A percentile compares a stretch with the other conserved stretches of the same genome.
These are phyloP conservation scores for Iguana delicatissima DNA, from an alignment of 2,797 vertebrate species.

Conservation along the genomic window DNA sequence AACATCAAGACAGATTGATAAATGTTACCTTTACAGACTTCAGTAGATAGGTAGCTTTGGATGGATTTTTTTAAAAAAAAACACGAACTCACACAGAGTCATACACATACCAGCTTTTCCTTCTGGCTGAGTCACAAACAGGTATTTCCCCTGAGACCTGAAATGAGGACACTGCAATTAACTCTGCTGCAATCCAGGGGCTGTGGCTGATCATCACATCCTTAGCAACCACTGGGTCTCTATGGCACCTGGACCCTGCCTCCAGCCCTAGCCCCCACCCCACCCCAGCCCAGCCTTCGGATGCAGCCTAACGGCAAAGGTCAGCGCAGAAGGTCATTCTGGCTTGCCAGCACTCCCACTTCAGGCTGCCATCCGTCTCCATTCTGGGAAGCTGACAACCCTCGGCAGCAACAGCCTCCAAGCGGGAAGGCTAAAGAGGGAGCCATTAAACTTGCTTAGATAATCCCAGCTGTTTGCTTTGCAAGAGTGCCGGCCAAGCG, in stretches of 20 bases:
- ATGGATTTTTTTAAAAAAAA: slow-evolving; percentile 49
- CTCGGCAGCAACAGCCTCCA: slow-evolving; percentile 37
- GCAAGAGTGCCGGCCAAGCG: slow-evolving; percentile 46
- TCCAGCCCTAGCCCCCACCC: slow-evolving; percentile 54
- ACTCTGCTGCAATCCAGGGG: slow-evolving; percentile 68
- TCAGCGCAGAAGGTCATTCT: slow-evolving; percentile 54
- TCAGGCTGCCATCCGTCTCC: slow-evolving; percentile 50
- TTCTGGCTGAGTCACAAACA: slow-evolving; percentile 73
- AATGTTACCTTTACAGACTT: slow-evolving; percentile 39
- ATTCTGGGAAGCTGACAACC: background rate
- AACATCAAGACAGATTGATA: slow-evolving; percentile 24
- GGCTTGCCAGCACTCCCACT: slow-evolving; percentile 45
- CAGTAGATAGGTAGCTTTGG: slow-evolving; percentile 58
- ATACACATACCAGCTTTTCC: slow-evolving; percentile 16
- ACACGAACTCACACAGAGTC: background rate
- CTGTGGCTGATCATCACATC: slow-evolving; percentile 73
- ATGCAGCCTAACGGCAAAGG: slow-evolving; percentile 43
- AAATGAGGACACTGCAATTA: slow-evolving; percentile 81
- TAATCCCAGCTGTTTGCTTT: slow-evolving; percentile 52
- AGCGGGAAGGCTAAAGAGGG: slow-evolving; percentile 41
- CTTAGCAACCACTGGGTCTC: slow-evolving; percentile 79
- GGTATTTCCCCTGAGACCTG: slow-evolving; percentile 74
- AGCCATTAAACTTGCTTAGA: slow-evolving; percentile 25
- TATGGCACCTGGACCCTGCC: slow-evolving; percentile 47
- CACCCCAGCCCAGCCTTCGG: slow-evolving; percentile 28